Evolutionary conservation across 1,140 invertebrate genomes (phyloP).

Genomic region (Drosophila takahashii): DNA sequence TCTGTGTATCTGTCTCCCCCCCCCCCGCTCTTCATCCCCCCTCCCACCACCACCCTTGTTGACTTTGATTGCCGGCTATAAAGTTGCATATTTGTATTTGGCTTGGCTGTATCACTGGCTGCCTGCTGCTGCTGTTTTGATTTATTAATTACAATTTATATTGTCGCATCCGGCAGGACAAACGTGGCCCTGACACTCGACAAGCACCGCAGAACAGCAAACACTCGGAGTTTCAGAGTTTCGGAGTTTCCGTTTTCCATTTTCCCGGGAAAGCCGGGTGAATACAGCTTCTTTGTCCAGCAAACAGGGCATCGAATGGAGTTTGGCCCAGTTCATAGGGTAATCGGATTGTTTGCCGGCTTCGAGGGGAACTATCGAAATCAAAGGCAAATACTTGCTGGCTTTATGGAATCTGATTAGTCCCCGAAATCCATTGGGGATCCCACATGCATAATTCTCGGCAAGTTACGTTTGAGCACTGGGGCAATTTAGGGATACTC

Average conservation of each 20-base stretch:
- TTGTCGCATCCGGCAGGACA: slow-evolving; percentile 50
- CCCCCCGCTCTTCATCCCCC: neutral
- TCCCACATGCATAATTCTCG: neutral
- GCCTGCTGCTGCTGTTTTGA: slow-evolving; percentile 65
- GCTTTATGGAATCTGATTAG: slow-evolving; percentile 3
- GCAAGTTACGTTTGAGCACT: neutral
- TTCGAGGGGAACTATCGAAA: neutral
- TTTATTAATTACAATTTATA: slow-evolving; percentile 80
- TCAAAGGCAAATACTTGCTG: neutral
- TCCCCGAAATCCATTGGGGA: neutral
- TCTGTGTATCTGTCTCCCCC: slow-evolving; percentile 19
- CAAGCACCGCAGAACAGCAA: slow-evolving; percentile 15
- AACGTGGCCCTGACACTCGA: slow-evolving; percentile 44
- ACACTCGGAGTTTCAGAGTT: neutral
- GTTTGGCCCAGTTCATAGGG: slow-evolving; percentile 5
- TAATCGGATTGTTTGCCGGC: slow-evolving; percentile 3
- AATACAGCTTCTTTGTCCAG: neutral
- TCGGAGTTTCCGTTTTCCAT: too few species aligned
- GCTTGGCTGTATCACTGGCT: slow-evolving; percentile 24
- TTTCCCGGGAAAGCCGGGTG: neutral
- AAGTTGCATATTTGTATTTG: slow-evolving; percentile 46
- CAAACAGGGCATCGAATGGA: neutral
- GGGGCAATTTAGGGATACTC: neutral
- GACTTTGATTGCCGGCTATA: slow-evolving; percentile 48
- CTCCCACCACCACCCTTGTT: neutral